Evolutionary conservation across 2,888 invertebrate genomes (phyloP).

Genomic region (Clistopyga incitator): DNA sequence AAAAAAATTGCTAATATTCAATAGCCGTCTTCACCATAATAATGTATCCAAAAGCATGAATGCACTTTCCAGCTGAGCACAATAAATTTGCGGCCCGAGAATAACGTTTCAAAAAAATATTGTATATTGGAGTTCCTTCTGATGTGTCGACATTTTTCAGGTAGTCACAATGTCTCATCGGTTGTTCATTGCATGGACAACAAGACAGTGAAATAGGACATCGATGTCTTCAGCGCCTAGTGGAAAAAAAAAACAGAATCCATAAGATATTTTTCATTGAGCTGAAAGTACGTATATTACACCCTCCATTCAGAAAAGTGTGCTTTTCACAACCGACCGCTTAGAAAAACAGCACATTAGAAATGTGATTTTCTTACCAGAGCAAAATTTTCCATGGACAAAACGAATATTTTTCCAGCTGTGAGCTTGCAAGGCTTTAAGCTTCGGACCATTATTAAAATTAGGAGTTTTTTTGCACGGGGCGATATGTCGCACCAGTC

Average conservation of each 20-base stretch:
- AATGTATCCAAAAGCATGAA: no score
- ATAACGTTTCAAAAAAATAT: background rate
- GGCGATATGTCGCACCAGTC: conserved; percentile 37
- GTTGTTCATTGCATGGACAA: conserved; percentile 39
- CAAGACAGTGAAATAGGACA: conserved; percentile 30
- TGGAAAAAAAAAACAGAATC: background rate
- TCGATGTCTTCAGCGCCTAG: conserved; percentile 44
- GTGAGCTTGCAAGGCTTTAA: conserved; percentile 40
- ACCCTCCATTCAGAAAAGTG: no score
- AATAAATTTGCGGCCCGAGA: no score
- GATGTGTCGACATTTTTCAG: no score
- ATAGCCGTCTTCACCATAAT: no score
- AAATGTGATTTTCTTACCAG: conserved; percentile 23
- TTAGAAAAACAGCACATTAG: background rate
- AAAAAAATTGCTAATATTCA: no score
- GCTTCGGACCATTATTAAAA: conserved; percentile 50
- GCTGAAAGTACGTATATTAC: no score
- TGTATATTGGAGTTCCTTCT: no score
- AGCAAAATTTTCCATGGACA: conserved; percentile 44
- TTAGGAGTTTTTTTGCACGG: conserved; percentile 32
- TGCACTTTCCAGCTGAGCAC: no score
- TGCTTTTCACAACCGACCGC: no score
- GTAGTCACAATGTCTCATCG: background rate
- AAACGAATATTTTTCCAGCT: conserved; percentile 47
- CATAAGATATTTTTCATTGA: background rate